A percentile compares a stretch with the other conserved stretches of the same genome.
Evolutionary conservation across 2,888 invertebrate genomes (phyloP).

Genomic region (Parelbella ahira): DNA sequence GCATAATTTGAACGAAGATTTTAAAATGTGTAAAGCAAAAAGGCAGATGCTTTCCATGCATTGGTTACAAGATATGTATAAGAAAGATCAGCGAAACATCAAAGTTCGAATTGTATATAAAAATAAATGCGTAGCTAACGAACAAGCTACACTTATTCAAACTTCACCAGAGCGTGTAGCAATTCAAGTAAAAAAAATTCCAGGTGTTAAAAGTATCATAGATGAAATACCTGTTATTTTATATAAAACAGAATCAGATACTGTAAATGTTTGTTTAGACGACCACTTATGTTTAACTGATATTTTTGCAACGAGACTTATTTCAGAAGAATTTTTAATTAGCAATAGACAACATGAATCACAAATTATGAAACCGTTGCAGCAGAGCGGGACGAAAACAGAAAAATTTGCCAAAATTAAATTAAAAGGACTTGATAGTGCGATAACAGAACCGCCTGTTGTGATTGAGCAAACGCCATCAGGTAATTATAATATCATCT

Average conservation of each 20-base stretch:
- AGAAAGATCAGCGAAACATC: slow-evolving; percentile 4
- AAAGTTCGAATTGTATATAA: slow-evolving; percentile 4
- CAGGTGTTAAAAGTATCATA: background rate
- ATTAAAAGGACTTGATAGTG: slow-evolving; percentile 34
- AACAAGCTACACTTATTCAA: slow-evolving; percentile 1
- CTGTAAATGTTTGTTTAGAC: slow-evolving; percentile 8
- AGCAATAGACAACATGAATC: background rate
- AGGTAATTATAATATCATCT: slow-evolving; percentile 45
- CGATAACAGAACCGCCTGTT: slow-evolving; percentile 37
- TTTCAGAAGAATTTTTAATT: slow-evolving; percentile 9
- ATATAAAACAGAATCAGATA: slow-evolving; percentile 1
- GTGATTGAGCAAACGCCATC: slow-evolving; percentile 47
- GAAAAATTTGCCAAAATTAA: slow-evolving; percentile 37
- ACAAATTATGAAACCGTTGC: background rate
- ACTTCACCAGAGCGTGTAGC: slow-evolving; percentile 21
- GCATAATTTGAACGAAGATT: slow-evolving; percentile 1
- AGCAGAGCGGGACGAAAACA: slow-evolving; percentile 6
- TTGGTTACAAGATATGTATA: slow-evolving; percentile 7
- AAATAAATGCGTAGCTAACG: background rate
- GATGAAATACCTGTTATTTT: slow-evolving; percentile 8
- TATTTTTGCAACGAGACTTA: slow-evolving; percentile 9
- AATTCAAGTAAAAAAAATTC: slow-evolving; percentile 12
- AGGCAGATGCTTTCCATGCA: background rate
- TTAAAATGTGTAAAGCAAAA: background rate
- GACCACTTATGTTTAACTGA: background rate